A percentile compares a stretch with the other conserved stretches of the same genome.
phyloP scores from a whole-genome alignment of 2,888 invertebrate genomes.

The Graphium colonna region DNA sequence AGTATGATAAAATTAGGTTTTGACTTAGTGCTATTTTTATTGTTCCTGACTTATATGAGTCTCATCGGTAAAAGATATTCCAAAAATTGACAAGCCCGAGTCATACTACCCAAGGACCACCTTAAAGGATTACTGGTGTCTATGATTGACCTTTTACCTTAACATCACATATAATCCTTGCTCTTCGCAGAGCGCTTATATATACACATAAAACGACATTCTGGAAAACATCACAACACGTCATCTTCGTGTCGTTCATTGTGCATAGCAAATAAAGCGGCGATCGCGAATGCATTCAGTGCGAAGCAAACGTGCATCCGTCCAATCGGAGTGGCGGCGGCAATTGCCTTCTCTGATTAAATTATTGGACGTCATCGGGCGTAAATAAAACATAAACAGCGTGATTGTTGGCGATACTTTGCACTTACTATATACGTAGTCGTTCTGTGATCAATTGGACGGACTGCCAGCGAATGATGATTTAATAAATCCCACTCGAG shows the following conservation, averaged over 20 bases:
- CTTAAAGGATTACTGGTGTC: too few relatives aligned
- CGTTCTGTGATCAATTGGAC: constrained; percentile 3
- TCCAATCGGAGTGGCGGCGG: constrained; percentile 25
- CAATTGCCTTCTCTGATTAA: constrained; percentile 47
- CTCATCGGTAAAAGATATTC: too few relatives aligned
- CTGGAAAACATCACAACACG: too few relatives aligned
- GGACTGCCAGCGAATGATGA: not conserved
- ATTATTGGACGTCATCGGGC: constrained; percentile 43
- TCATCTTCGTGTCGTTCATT: not conserved
- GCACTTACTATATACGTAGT: not conserved
- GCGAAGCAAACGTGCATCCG: constrained; percentile 5
- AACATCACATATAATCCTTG: too few relatives aligned
- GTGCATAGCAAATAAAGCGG: constrained; percentile 16
- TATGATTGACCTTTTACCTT: too few relatives aligned
- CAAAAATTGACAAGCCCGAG: too few relatives aligned
- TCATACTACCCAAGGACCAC: too few relatives aligned
- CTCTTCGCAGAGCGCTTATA: too few relatives aligned
- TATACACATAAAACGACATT: too few relatives aligned
- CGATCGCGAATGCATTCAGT: constrained; percentile 7
- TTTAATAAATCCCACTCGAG: not conserved
- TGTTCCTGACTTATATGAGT: too few relatives aligned
- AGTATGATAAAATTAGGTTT: too few relatives aligned
- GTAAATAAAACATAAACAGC: constrained; percentile 18
- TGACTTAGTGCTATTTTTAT: too few relatives aligned
- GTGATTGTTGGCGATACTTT: constrained; percentile 9